Base-by-base conservation (phyloP, 1,140 invertebrate species). In the Drosophila gunungcola region DNA sequence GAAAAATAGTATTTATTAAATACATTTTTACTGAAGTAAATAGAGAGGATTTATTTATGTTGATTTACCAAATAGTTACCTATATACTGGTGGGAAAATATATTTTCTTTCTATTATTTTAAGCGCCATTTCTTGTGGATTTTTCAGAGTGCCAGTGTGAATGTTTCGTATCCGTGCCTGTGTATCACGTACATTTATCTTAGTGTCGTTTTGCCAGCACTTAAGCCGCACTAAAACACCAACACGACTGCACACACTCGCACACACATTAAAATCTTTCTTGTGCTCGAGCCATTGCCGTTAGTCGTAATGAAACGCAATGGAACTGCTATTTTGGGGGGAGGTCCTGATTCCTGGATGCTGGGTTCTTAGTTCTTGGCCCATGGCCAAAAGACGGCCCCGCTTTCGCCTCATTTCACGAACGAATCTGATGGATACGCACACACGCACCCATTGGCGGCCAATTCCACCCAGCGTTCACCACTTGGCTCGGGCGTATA, bases 171-270 rank as follows among this genome's bases (percentile, higher is more conserved):
- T 48, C 21, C 25, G 29, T 62, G 48, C 55, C 16, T 64, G 62
- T 84, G 52, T 88, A 83, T 88, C 84, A 88, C 84, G 84, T 89
- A 88, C 83, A 89, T 88, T 88, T 89, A 88, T 88, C 84, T 89
- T 84, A 84, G 84, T 89, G 84, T 88, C 83, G 75, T 83, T 89
- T 84, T 80, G 84, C 57, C 64, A 80, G 84, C 84, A 89, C 84
- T 89, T 89, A 89, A 89, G 85, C 83, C 48, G 68, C 79, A 88
- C 83, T 88, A 88, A 78, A 78, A 82, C 73, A 76, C 73, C 73
- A 74, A 68, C 62, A 76, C 43, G 25, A 27, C 16, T 12, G 13
- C 72, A 51, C 55, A 53, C 53, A 53, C 53, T 32, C 55, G 52
- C 34, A 62, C 36, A 32, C 49, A 56, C 43, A 80, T 63, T 46